A percentile compares a stretch with the other conserved stretches of the same genome.
Evolutionary conservation across 2,113 vertebrate species (phyloP).

Genomic region (western clawed frog (Xenopus tropicalis)): UCB_Xtro_10.0 CM004443.2:197650501-197651000

Average conservation of each 20-base stretch:
- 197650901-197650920: neutral
- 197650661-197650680: neutral
- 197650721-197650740: conserved; percentile 6
- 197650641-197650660: neutral
- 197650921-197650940: conserved; percentile 7
- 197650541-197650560: neutral
- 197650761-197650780: neutral
- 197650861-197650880: neutral
- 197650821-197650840: neutral
- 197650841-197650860: neutral
- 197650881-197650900: neutral
- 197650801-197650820: neutral
- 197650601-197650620: neutral
- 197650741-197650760: neutral
- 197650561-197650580: neutral
- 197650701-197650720: neutral
- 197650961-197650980: neutral
- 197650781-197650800: neutral
- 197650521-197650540: neutral
- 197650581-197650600: neutral
- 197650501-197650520: too few relatives aligned
- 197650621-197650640: neutral
- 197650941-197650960: neutral
- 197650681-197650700: neutral
- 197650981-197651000: neutral